These are phyloP conservation scores for Atopsyche davidsoni DNA, from an alignment of 1,140 invertebrate genomes.

Conservation along the genomic window DNA sequence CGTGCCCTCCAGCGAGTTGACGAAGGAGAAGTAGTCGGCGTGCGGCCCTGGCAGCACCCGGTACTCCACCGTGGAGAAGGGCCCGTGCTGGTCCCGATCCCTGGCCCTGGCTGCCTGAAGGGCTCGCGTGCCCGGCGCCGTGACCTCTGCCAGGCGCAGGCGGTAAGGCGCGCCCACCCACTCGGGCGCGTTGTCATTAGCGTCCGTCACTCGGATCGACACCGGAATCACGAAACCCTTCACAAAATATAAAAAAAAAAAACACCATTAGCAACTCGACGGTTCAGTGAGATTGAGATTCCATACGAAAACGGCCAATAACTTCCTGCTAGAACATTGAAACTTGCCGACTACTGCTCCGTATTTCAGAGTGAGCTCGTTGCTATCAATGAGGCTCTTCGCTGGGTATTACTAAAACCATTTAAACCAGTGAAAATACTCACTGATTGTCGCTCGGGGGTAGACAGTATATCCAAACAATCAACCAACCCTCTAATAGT, in stretches of 20 bases:
- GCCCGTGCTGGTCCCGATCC: conserved; percentile 83
- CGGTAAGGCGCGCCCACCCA: conserved; percentile 78
- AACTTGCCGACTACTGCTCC: no score
- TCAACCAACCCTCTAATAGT: no score
- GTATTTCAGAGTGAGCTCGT: no score
- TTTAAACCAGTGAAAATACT: no score
- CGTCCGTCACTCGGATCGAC: conserved; percentile 85
- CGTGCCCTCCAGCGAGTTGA: conserved; percentile 80
- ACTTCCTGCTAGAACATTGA: no score
- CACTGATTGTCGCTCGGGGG: no score
- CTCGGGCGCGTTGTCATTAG: conserved; percentile 83
- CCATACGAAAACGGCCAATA: no score
- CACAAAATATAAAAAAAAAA: conserved; percentile 1
- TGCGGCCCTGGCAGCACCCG: conserved; percentile 69
- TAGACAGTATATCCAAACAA: no score
- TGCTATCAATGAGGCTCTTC: no score
- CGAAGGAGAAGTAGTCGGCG: conserved; percentile 75
- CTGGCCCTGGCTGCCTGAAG: conserved; percentile 69
- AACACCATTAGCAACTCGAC: no score
- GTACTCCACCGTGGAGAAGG: conserved; percentile 84
- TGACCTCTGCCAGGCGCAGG: conserved; percentile 80
- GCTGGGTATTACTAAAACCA: no score
- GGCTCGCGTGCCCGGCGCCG: conserved; percentile 73
- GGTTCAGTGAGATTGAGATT: no score
- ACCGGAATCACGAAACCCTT: conserved; percentile 84